Evolutionary conservation across 1,140 invertebrate species (phyloP).

Genomic region (Drosophila carrolli): DNA sequence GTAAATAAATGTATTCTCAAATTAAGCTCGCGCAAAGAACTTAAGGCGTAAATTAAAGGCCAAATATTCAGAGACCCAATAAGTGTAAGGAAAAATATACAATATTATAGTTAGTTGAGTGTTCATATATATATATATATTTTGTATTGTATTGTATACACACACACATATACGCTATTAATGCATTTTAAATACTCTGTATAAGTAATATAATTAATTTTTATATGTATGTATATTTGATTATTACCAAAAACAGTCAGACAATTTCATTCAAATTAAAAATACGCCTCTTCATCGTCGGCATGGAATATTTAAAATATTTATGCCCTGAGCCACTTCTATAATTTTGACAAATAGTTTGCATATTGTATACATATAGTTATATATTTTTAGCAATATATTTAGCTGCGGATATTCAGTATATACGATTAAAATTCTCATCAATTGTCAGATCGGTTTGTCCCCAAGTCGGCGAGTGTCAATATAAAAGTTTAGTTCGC

Average conservation of each 20-base stretch:
- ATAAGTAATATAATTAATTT: slow-evolving; percentile 54
- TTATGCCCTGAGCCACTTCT: slow-evolving; percentile 77
- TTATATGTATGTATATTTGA: slow-evolving; percentile 60
- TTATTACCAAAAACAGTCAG: slow-evolving; percentile 72
- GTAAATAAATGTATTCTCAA: slow-evolving; percentile 54
- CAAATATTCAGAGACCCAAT: slow-evolving; percentile 52
- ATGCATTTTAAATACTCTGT: slow-evolving; percentile 62
- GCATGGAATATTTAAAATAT: slow-evolving; percentile 78
- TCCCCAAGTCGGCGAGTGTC: slow-evolving; percentile 42
- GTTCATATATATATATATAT: slow-evolving; percentile 47
- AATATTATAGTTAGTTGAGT: slow-evolving; percentile 63
- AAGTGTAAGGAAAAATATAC: slow-evolving; percentile 55
- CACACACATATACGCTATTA: slow-evolving; percentile 64
- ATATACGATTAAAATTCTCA: slow-evolving; percentile 57
- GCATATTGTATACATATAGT: slow-evolving; percentile 49
- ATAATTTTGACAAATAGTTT: slow-evolving; percentile 59
- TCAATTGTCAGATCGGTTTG: slow-evolving; percentile 43
- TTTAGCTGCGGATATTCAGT: slow-evolving; percentile 39
- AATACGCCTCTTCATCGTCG: slow-evolving; percentile 36
- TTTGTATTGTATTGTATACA: slow-evolving; percentile 50
- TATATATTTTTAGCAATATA: slow-evolving; percentile 50
- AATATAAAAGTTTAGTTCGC: slow-evolving; percentile 60
- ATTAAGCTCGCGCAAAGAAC: slow-evolving; percentile 59
- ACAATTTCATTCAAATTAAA: slow-evolving; percentile 73
- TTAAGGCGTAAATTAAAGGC: slow-evolving; percentile 45